These are phyloP conservation scores for Melipona bicolor DNA, from an alignment of 2,888 invertebrate species.

Conservation along the genomic window DNA sequence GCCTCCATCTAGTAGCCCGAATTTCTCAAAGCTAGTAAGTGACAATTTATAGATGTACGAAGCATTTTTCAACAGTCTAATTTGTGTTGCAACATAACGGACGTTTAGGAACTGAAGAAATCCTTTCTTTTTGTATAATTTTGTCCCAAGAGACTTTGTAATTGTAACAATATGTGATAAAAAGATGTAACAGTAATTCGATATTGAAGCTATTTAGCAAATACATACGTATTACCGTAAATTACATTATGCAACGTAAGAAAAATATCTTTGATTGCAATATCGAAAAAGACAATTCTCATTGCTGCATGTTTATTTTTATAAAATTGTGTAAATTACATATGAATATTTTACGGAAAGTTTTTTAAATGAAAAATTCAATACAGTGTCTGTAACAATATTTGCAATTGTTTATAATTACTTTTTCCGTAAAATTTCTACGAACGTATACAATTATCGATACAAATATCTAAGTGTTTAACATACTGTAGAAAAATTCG, in stretches of 20 bases:
- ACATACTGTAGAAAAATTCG: too few relatives aligned
- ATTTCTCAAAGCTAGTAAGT: too few relatives aligned
- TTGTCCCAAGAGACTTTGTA: background rate
- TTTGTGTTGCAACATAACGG: too few relatives aligned
- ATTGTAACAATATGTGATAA: background rate
- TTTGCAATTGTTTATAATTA: background rate
- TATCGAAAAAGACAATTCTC: background rate
- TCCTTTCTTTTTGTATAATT: too few relatives aligned
- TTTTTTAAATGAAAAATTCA: background rate
- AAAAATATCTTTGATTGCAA: background rate
- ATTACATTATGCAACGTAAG: background rate
- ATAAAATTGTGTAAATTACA: background rate
- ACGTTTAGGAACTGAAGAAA: too few relatives aligned
- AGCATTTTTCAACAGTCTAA: background rate
- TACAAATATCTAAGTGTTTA: background rate
- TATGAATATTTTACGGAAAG: too few relatives aligned
- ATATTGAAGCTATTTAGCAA: background rate
- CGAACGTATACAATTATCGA: too few relatives aligned
- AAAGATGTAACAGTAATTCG: background rate
- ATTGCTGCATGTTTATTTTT: background rate
- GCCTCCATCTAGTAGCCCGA: constrained; percentile 31
- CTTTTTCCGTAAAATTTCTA: background rate
- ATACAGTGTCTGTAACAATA: background rate
- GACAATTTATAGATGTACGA: constrained; percentile 5
- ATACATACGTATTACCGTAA: background rate